phyloP scores from a whole-genome alignment of 2,888 invertebrate species.

The Noctua janthe region DNA sequence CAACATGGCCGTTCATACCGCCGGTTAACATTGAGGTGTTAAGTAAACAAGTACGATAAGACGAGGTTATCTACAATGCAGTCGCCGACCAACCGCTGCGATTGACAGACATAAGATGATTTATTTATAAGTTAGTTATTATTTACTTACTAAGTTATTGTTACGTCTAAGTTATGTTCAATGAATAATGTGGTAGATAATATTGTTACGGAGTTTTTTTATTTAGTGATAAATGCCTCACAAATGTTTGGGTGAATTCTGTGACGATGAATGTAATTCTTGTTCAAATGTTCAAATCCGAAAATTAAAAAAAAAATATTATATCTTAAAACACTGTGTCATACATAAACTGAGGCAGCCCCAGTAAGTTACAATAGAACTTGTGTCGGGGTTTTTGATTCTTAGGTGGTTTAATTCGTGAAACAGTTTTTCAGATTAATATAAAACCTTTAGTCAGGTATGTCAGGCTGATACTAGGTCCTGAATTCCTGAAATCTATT shows the following conservation, averaged over 20 bases:
- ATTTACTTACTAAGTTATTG: conserved; percentile 32
- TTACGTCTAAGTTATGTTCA: conserved; percentile 18
- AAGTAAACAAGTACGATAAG: conserved; percentile 85
- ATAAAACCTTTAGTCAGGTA: background rate
- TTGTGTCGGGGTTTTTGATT: too few relatives aligned
- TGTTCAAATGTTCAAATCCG: too few relatives aligned
- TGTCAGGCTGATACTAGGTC: background rate
- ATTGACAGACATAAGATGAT: conserved; percentile 67
- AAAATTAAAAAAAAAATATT: too few relatives aligned
- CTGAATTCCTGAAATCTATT: background rate
- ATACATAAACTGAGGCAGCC: too few relatives aligned
- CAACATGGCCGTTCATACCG: conserved; percentile 65
- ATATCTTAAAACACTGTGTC: too few relatives aligned
- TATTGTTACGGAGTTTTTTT: background rate
- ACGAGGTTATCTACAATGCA: conserved; percentile 83
- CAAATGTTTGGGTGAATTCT: background rate
- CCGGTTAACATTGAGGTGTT: conserved; percentile 70
- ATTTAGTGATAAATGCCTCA: background rate
- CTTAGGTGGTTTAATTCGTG: background rate
- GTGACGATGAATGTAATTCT: background rate
- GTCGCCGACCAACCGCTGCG: conserved; percentile 73
- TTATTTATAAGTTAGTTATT: conserved; percentile 36
- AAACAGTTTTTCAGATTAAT: background rate
- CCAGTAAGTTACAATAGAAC: too few relatives aligned
- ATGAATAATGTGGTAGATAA: background rate